Conservation (phyloP, 2,113 vertebrate genomes). For the Coreoperca whiteheadi region DNA sequence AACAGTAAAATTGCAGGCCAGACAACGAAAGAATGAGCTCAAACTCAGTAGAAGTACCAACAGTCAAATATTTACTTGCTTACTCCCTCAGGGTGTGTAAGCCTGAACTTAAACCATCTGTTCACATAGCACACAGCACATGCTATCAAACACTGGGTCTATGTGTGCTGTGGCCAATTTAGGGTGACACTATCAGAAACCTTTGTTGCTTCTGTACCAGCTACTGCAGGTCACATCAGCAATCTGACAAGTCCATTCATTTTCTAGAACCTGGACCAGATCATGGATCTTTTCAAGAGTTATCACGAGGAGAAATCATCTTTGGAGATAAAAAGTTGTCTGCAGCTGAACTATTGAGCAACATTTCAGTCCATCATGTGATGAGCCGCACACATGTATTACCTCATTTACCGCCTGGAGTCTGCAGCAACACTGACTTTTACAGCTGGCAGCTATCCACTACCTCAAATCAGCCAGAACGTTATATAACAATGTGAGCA, state of each 20-base stretch:
- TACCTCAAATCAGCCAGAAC: constrained; percentile 49
- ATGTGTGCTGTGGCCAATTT: constrained; percentile 18
- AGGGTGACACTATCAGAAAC: constrained; percentile 15
- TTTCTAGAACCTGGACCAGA: constrained; percentile 3
- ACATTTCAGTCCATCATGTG: constrained; percentile 46
- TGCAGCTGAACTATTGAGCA: constrained; percentile 40
- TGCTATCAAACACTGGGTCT: constrained; percentile 10
- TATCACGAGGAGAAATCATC: constrained; percentile 32
- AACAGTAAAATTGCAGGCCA: neutral
- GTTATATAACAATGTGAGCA: constrained; percentile 35
- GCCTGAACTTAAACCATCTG: constrained; percentile 56
- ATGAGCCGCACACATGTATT: constrained; percentile 47
- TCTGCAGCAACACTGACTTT: constrained; percentile 43
- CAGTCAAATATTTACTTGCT: constrained; percentile 44
- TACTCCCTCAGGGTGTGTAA: neutral
- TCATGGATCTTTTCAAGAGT: neutral
- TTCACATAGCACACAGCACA: constrained; percentile 29
- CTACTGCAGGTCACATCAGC: constrained; percentile 18
- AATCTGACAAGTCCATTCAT: constrained; percentile 29
- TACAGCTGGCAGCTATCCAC: constrained; percentile 61
- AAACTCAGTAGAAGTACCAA: neutral
- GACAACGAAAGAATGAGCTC: neutral
- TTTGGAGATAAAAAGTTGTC: constrained; percentile 46
- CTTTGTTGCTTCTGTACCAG: neutral
- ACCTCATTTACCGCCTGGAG: constrained; percentile 55